Evolutionary conservation across 2,113 vertebrate species (phyloP).

Genomic region (Campylomormyrus numenius): DNA sequence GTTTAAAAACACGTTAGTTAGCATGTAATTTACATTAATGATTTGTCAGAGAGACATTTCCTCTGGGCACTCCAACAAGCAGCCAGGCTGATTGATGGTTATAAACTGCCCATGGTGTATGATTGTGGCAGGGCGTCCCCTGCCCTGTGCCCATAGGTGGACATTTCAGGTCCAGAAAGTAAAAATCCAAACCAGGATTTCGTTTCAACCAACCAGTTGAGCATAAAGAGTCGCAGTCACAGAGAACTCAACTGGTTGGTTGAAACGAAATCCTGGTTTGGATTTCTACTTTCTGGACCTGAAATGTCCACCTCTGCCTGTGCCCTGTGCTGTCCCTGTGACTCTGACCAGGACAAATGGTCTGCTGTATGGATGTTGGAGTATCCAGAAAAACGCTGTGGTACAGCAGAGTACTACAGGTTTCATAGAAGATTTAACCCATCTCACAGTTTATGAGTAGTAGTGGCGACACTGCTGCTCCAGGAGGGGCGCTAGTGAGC

Average conservation of each 20-base stretch:
- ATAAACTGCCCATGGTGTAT: background rate
- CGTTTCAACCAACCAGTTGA: no score
- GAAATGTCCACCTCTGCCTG: background rate
- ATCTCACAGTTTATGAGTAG: background rate
- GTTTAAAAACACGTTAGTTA: background rate
- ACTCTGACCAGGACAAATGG: background rate
- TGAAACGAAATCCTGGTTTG: no score
- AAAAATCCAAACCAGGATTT: no score
- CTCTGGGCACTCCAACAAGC: background rate
- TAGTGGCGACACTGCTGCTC: background rate
- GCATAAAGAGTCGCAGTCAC: no score
- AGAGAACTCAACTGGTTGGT: no score
- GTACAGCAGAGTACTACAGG: background rate
- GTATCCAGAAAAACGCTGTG: background rate
- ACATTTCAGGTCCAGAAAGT: no score
- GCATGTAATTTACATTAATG: background rate
- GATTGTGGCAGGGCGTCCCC: background rate
- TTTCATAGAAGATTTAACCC: background rate
- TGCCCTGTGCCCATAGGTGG: background rate
- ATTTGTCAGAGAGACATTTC: background rate
- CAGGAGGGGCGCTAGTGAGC: background rate
- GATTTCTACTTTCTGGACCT: no score
- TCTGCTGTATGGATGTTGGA: background rate
- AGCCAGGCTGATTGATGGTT: background rate
- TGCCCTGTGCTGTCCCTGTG: background rate